Conservation (phyloP, 2,797 vertebrate species). For the Tapera naevia region DNA sequence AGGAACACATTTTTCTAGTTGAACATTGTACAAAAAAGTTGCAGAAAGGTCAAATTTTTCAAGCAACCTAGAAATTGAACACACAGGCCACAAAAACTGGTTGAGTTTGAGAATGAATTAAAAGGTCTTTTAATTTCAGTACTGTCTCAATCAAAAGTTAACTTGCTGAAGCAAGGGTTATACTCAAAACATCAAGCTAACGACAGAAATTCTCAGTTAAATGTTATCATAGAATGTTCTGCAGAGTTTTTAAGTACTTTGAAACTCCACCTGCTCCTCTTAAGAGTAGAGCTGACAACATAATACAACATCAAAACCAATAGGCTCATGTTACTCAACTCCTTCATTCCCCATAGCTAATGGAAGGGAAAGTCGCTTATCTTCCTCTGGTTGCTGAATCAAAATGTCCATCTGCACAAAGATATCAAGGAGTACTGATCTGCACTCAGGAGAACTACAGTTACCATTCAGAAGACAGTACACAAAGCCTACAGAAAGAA, state of each 20-base stretch:
- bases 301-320: neutral
- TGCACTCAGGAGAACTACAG: neutral
- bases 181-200: neutral
- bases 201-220: neutral
- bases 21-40: neutral
- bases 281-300: neutral
- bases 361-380: neutral
- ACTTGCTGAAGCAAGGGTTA: neutral
- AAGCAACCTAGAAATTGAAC: neutral
- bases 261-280: neutral
- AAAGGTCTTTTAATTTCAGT: neutral
- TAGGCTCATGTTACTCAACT: neutral
- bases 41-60: neutral
- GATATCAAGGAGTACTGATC: neutral
- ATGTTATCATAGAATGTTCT: neutral
- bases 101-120: neutral
- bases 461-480: neutral
- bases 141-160: neutral
- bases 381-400: neutral
- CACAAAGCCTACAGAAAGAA: neutral
- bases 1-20: fast-evolving
- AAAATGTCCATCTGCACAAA: fast-evolving
- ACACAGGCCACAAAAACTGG: neutral
- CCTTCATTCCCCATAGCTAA: neutral
- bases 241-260: neutral